phyloP scores from a whole-genome alignment of 2,113 vertebrate genomes.

The Proterorhinus semilunaris region DNA sequence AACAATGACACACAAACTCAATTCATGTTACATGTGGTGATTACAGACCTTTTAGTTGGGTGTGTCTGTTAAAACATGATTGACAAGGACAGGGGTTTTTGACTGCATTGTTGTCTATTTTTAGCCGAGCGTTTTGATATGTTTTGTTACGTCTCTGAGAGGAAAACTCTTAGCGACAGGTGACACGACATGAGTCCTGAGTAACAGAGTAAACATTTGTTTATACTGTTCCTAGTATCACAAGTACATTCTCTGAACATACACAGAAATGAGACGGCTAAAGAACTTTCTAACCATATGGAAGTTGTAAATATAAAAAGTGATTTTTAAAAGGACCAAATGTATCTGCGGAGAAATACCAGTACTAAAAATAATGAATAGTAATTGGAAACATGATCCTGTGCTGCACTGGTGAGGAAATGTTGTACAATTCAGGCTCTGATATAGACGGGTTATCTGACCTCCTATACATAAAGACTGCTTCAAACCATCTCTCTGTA shows the following conservation, averaged over 20 bases:
- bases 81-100: constrained; percentile 72
- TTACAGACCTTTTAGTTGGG: background rate
- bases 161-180: constrained; percentile 14
- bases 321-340: background rate
- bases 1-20: background rate
- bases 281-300: background rate
- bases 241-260: background rate
- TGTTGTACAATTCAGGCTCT: background rate
- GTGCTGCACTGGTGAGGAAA: background rate
- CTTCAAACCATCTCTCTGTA: background rate
- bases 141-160: constrained; percentile 45
- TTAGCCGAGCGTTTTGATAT: constrained; percentile 52
- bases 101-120: constrained; percentile 78
- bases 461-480: background rate
- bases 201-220: background rate
- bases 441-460: background rate
- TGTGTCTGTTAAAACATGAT: constrained; percentile 42
- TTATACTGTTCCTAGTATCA: background rate
- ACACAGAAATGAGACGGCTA: background rate
- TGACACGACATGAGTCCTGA: constrained; percentile 12
- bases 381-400: constrained; percentile 3
- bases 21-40: background rate
- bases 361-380: background rate
- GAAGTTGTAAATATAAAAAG: background rate
- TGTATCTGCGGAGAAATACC: constrained; percentile 4